These are phyloP conservation scores for Hyppa rectilinea DNA, from an alignment of 2,888 invertebrate species.

Conservation along the genomic window DNA sequence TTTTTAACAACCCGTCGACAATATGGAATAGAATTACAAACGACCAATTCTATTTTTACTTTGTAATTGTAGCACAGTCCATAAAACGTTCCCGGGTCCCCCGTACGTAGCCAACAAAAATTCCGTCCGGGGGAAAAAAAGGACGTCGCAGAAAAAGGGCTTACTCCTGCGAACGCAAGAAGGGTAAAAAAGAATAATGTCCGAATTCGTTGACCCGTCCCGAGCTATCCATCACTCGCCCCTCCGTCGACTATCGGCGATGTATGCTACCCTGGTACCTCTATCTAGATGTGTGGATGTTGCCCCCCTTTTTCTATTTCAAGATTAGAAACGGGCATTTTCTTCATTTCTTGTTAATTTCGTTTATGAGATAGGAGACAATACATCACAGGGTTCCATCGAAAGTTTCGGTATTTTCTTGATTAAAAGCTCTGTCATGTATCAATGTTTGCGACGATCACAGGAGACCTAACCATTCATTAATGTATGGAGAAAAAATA, in stretches of 20 bases:
- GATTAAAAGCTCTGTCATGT: constrained; percentile 22
- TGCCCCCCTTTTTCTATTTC: constrained; percentile 80
- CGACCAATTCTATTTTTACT: constrained; percentile 89
- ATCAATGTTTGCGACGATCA: background rate
- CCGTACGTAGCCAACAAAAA: constrained; percentile 81
- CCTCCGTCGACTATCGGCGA: constrained; percentile 86
- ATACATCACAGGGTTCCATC: constrained; percentile 56
- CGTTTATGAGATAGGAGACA: constrained; percentile 68
- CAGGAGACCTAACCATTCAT: background rate
- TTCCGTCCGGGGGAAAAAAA: constrained; percentile 86
- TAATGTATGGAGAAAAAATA: background rate
- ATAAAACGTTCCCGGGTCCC: constrained; percentile 84
- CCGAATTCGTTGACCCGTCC: constrained; percentile 91
- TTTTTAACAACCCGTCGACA: constrained; percentile 75
- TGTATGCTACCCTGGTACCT: constrained; percentile 78
- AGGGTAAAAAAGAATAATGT: constrained; percentile 91
- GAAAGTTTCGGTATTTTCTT: constrained; percentile 23
- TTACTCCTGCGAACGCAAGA: constrained; percentile 90
- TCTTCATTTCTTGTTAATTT: constrained; percentile 75
- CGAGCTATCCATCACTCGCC: constrained; percentile 90
- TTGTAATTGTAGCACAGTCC: constrained; percentile 89
- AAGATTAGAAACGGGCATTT: constrained; percentile 85
- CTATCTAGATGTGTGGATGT: constrained; percentile 87
- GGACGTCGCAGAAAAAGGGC: constrained; percentile 90
- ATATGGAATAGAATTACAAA: constrained; percentile 86